Conservation (phyloP, 2,888 invertebrate species). For the Apoda limacodes region DNA sequence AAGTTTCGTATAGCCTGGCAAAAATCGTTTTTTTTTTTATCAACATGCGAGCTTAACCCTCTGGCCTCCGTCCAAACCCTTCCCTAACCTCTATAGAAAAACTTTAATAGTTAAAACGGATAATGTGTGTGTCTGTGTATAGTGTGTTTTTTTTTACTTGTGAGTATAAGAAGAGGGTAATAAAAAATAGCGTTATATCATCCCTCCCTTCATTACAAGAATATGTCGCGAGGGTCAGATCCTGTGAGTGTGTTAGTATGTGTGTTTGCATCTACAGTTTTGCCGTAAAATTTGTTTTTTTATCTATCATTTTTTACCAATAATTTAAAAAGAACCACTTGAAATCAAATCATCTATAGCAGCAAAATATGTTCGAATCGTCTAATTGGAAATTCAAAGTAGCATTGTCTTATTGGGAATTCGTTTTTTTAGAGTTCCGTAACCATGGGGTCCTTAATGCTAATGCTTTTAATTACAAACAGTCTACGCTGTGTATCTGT, state of each 20-base stretch:
- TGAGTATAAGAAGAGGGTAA: slow-evolving; percentile 65
- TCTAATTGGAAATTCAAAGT: too few relatives aligned
- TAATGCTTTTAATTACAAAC: too few relatives aligned
- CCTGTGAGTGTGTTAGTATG: too few relatives aligned
- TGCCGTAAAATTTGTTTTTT: too few relatives aligned
- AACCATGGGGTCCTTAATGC: too few relatives aligned
- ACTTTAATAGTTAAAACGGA: slow-evolving; percentile 65
- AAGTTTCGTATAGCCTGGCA: slow-evolving; percentile 37
- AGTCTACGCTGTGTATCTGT: too few relatives aligned
- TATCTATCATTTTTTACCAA: too few relatives aligned
- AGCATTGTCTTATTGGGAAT: too few relatives aligned
- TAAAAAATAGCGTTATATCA: slow-evolving; percentile 70
- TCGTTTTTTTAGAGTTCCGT: too few relatives aligned
- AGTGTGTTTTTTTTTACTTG: slow-evolving; percentile 55
- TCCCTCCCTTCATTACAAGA: slow-evolving; percentile 62
- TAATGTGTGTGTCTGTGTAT: slow-evolving; percentile 52
- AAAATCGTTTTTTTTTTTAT: slow-evolving; percentile 60
- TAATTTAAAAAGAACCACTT: slow-evolving; percentile 6
- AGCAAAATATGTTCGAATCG: slow-evolving; percentile 1
- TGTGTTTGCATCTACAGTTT: too few relatives aligned
- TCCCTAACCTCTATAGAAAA: slow-evolving; percentile 47
- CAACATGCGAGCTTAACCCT: slow-evolving; percentile 45
- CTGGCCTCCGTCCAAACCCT: slow-evolving; percentile 52
- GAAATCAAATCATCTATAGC: slow-evolving; percentile 1
- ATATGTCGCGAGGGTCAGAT: slow-evolving; percentile 56